Evolutionary conservation across 2,113 vertebrate species (phyloP).

Genomic region (Gnathonemus longibarbis): DNA sequence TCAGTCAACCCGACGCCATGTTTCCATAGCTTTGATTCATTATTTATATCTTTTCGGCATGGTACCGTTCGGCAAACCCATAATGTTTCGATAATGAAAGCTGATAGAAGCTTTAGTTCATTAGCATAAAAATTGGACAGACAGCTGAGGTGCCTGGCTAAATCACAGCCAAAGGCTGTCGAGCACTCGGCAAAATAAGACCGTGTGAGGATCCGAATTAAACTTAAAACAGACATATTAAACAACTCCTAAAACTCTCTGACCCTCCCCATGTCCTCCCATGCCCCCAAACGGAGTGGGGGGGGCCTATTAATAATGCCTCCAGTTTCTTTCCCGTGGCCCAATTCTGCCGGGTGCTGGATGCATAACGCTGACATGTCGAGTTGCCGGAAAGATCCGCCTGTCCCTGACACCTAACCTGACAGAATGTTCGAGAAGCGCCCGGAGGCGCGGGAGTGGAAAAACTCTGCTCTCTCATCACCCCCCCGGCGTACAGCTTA

Average conservation of each 20-base stretch:
- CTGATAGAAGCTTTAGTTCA: background rate
- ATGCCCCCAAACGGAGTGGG: background rate
- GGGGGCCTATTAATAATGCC: background rate
- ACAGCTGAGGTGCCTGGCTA: background rate
- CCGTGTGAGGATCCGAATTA: background rate
- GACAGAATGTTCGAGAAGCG: background rate
- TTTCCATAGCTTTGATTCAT: background rate
- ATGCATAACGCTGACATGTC: background rate
- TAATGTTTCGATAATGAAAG: constrained; percentile 3
- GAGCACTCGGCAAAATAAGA: background rate
- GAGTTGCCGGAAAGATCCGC: background rate
- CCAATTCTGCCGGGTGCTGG: background rate
- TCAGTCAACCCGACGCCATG: background rate
- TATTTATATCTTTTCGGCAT: constrained; percentile 8
- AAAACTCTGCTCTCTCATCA: background rate
- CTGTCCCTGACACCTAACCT: background rate
- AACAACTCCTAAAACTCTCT: background rate
- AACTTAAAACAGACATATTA: constrained; percentile 6
- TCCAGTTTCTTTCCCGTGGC: background rate
- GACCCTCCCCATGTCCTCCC: background rate
- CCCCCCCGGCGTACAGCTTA: background rate
- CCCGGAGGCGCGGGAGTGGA: background rate
- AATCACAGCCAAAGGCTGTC: background rate
- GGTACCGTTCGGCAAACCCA: background rate
- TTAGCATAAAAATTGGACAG: constrained; percentile 7